Conservation (phyloP, 2,113 vertebrate genomes). For the Syngnathus floridae region DNA sequence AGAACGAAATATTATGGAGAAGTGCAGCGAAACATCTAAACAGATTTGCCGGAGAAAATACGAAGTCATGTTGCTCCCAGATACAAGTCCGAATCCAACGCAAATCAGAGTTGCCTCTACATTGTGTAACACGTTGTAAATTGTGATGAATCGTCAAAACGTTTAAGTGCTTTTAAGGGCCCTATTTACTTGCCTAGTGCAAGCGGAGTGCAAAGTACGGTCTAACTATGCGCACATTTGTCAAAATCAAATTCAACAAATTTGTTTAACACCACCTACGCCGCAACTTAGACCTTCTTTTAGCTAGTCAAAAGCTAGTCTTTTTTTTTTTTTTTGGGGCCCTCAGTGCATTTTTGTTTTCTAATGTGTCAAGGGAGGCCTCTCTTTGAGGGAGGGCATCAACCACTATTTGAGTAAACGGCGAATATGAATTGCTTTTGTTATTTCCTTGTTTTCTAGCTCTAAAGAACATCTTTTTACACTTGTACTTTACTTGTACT, state of each 20-base stretch:
- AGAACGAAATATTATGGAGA: neutral
- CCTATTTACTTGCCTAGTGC: no score
- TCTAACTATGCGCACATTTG: no score
- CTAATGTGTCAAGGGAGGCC: neutral
- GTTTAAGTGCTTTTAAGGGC: no score
- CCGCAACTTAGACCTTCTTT: no score
- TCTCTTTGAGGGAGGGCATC: neutral
- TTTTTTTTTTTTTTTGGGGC: no score
- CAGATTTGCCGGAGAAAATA: neutral
- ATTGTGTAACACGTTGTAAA: neutral
- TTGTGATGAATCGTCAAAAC: neutral
- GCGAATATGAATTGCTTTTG: neutral
- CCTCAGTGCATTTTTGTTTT: neutral
- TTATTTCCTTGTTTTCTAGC: neutral
- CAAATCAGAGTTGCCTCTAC: neutral
- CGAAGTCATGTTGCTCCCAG: no score
- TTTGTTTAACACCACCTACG: no score
- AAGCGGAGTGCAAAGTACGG: no score
- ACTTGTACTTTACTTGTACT: neutral
- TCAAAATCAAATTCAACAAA: no score
- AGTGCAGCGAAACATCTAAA: neutral
- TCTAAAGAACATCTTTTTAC: neutral
- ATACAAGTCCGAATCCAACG: neutral
- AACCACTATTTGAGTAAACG: constrained; percentile 1
- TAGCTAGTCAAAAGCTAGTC: neutral